Base-by-base conservation (phyloP, 2,113 vertebrate genomes). In the Penelope pileata region DNA sequence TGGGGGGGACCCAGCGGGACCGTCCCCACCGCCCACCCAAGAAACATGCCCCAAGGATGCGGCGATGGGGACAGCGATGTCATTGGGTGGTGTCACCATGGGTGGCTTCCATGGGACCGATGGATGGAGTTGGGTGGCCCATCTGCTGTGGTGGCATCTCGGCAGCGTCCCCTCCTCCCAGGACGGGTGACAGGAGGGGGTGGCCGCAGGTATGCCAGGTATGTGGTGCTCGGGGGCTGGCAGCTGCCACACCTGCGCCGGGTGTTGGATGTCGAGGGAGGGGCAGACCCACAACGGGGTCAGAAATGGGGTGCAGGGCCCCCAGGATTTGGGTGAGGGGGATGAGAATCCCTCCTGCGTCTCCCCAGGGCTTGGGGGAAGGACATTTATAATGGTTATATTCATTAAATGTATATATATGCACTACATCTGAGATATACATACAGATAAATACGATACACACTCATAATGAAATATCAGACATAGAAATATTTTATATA, bases 201-300 rank as follows among this genome's bases (percentile, higher is more conserved):
- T 21, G 58, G 42, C 53, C 17, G 10, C 60, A 48, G 86, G 83
- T 83, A 88, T 81, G 59, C 58, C 62, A 85, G 86, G 94, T 32
- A 56, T 60, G 92, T 2, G 13, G 54, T 19, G 84, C 68, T 47
- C 16, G 10, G 3, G 72, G 78, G 58, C 38, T 2, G 15, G 76
- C 83, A 51, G 88, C 22, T 54, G 48, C 68, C 95, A n/a, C 88
- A 92, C 83, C 94, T 81, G 94, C 21, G 0, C 22, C 2, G 5
- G 63, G 86, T 83, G 72, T 56, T 51, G 96, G 70, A 74, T 81
- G 83, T 78, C 66, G 10, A 29, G 86, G 72, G n/a, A n/a, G 66
- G 30, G 76, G 58, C 42, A 3, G 10, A 42, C 22, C 42, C 84
- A 60, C 42, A 60, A 38, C 36, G 30, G 29, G 29, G 26, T 5